Base-by-base conservation (phyloP, 37 sponge, comb jelly and placozoan genomes). In the Aplysina aerophoba region DNA sequence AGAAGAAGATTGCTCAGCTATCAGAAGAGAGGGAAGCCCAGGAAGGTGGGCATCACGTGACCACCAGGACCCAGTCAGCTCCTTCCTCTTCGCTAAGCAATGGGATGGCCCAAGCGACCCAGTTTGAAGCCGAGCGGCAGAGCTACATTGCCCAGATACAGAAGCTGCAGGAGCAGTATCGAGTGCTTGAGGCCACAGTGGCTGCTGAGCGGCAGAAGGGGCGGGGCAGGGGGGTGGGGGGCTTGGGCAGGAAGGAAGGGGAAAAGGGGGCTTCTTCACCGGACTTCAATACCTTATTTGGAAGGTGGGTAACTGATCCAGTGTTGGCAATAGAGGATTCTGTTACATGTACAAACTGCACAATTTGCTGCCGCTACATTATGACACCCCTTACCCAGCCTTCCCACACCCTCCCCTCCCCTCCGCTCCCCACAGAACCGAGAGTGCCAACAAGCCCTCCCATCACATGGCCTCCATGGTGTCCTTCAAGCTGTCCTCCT, bases 1-100 rank as follows among this genome's bases (percentile, higher is more conserved):
- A 38, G 79, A 75, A 78, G 33, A 83, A 86, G 36, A 83, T 63
- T 25, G 86, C 63, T 24, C 27, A 82, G 38, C 63, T 90, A 17
- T n/a, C 66, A n/a, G 87, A 83, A 8, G 55, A 58, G 0, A 86
- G 58, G 27, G 55, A 55, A 81, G 36, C 86, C 85, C 15, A 50
- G 37, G 86, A 59, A 24, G 55, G 69, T 4, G 19, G 36, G 81
- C 5, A 79, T 72, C 6, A 5, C 5, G 30, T 17, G 84, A 77
- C 19, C 71, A 69, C 33, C 19, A 33, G 12, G 35, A 30, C 71
- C 71, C 71, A 69, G 30, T 69, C 71, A 27, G 35, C 71, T 34
- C 35, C 35, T 12, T 69, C 34, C 2, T 69, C 71, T 35, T 12
- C 50, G 6, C 3, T 44, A 8, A 44, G 6, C 50, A 44, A 44